phyloP scores from a whole-genome alignment of 2,888 invertebrate species.

The Scaptomyza tumidula region DNA sequence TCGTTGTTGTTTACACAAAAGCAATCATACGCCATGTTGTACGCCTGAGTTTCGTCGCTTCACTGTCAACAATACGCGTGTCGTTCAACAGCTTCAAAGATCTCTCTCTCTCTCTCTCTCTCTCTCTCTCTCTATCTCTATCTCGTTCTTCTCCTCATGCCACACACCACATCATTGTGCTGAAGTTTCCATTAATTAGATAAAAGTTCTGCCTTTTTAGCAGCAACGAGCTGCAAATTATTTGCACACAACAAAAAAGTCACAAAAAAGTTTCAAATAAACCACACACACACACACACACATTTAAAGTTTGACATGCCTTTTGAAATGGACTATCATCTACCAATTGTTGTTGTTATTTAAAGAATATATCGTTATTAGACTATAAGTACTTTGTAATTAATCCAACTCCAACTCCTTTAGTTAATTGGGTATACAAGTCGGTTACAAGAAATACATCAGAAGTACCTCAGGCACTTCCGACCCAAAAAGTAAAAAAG shows the following conservation, averaged over 20 bases:
- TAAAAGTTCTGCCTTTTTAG: constrained; percentile 77
- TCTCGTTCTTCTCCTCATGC: background rate
- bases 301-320: constrained; percentile 27
- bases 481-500: constrained; percentile 39
- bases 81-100: constrained; percentile 50
- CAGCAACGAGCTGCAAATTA: constrained; percentile 75
- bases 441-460: constrained; percentile 18
- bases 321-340: constrained; percentile 18
- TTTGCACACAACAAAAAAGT: constrained; percentile 78
- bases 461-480: constrained; percentile 38
- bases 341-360: constrained; percentile 2
- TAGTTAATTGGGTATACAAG: constrained; percentile 36
- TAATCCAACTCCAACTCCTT: constrained; percentile 9
- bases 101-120: too few relatives aligned
- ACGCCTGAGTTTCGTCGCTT: constrained; percentile 53
- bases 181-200: constrained; percentile 84
- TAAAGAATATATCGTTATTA: constrained; percentile 3
- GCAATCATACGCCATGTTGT: constrained; percentile 80
- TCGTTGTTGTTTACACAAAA: constrained; percentile 78
- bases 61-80: constrained; percentile 75
- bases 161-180: constrained; percentile 78
- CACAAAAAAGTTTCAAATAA: constrained; percentile 55
- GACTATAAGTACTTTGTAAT: constrained; percentile 18
- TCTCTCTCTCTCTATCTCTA: background rate
- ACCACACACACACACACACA: constrained; percentile 34